These are phyloP conservation scores for Neolamprologus caudopunctatus DNA, from an alignment of 2,113 vertebrate genomes.

Conservation along the genomic window DNA sequence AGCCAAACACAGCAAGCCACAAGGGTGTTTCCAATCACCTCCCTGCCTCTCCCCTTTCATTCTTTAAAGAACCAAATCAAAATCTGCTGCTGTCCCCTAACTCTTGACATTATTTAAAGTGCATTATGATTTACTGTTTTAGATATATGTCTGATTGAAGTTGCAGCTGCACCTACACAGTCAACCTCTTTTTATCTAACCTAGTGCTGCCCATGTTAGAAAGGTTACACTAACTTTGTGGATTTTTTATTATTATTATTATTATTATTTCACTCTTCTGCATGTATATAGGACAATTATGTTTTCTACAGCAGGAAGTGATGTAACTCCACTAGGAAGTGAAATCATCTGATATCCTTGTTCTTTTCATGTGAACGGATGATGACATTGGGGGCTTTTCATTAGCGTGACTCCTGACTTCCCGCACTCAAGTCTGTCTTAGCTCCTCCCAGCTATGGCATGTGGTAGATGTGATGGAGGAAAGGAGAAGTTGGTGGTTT, in stretches of 20 bases:
- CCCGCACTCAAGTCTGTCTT: neutral
- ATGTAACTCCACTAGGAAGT: neutral
- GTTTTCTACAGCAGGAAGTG: conserved; percentile 14
- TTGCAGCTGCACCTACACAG: neutral
- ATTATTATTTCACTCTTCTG: neutral
- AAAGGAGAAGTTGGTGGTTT: neutral
- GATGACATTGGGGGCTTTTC: neutral
- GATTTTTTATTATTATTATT: neutral
- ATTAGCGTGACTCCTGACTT: neutral
- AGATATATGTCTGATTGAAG: neutral
- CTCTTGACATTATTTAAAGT: neutral
- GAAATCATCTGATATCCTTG: neutral
- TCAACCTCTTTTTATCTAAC: neutral
- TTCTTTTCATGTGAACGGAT: neutral
- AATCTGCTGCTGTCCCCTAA: conserved; percentile 23
- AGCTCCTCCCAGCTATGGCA: neutral
- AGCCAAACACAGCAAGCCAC: conserved; percentile 46
- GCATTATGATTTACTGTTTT: neutral
- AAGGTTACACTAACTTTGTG: neutral
- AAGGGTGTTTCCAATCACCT: conserved; percentile 56
- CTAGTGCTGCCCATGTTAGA: neutral
- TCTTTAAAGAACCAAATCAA: neutral
- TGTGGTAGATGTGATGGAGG: neutral
- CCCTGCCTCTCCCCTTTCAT: neutral
- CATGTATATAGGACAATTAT: neutral